Base-by-base conservation (phyloP, 2,797 vertebrate species). In the Salmo trutta region DNA sequence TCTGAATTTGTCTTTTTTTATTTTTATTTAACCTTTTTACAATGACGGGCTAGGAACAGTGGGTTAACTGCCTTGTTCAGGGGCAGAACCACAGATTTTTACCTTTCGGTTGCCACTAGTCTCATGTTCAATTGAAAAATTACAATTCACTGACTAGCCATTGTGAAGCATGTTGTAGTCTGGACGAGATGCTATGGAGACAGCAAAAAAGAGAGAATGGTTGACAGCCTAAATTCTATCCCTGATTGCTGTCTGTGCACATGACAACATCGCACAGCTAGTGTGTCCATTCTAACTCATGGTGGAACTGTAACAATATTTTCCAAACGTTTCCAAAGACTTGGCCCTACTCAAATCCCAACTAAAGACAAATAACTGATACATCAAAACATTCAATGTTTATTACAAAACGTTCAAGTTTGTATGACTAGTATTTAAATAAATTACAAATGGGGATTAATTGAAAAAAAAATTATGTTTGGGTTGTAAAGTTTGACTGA, bases 221-320 rank as follows among this genome's bases (percentile, higher is more conserved):
- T 47, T 12, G 41, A 81, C 85, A 80, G 75, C 75, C 56, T 33
- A 74, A 74, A 85, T 73, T 82, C 71, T 71, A 53, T 80, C 75
- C 68, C 80, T 85, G 41, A 47, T 47, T 12, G 8, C 75, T 71
- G 81, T 90, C 86, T 78, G 80, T 83, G 77, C 78, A 82, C 81
- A 31, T 56, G 76, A 86, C 81, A 79, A 87, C 77, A 78, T 83
- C 79, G 78, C 80, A 83, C 36, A 33, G 47, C 81, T 77, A 15
- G 1, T 31, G 33, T 47, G 33, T 41, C 7, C 33, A 19, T 70
- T 10, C 33, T 41, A 16, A 29, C 5, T 24, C 5, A 36, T 5
- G 2, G 29, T 69, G 67, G 31, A 33, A 36, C 67, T 27, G 3
- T 33, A 17, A 15, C 67, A 69, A 69, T 8, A 10, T 24, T 12